Base-by-base conservation (phyloP, 1,140 invertebrate species). In the Galendromus occidentalis region DNA sequence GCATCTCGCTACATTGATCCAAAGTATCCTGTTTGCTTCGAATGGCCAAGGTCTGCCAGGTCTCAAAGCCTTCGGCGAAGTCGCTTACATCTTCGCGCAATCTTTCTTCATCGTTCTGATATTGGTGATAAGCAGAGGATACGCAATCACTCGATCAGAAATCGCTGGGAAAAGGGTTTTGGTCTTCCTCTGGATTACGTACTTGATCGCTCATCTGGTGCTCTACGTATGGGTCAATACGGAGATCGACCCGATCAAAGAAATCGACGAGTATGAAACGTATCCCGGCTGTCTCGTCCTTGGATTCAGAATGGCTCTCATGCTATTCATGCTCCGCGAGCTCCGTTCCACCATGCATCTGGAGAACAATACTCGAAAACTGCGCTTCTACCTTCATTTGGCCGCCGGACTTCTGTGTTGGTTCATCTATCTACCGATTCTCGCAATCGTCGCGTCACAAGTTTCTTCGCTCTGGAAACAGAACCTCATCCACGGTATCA, bases 141-240 rank as follows among this genome's bases (percentile, higher is more conserved):
- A 91, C 91, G 91, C 91, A 14, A 88, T 97, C 7, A 95, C 91
- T 22, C 79, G 86, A 69, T 81, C 88, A 70, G 87, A 91, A 77
- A 79, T 95, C 42, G 85, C 84, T 67, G 86, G 85, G 80, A 91
- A 86, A 77, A 83, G 82, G 59, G 76, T 92, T 41, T 82, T 97
- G 14, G 89, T 94, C 78, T 82, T 85, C 28, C 85, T 95, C 69
- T 95, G 91, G 90, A 79, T 89, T 69, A 82, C 87, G 67, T 96
- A 96, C 75, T 86, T 88, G 55, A 81, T 90, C 67, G 84, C 93
- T 33, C 89, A 94, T 75, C 85, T 93, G 72, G 77, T 94, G 42
- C 79, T 97, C 1, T 97, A 94, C 77, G 84, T 93, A 64, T 96
- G 91, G 89, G 93, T 93, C 79, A 85, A 94, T 90, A 91, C 86